phyloP scores from a whole-genome alignment of 2,888 invertebrate genomes.

The Capitulum mitella region DNA sequence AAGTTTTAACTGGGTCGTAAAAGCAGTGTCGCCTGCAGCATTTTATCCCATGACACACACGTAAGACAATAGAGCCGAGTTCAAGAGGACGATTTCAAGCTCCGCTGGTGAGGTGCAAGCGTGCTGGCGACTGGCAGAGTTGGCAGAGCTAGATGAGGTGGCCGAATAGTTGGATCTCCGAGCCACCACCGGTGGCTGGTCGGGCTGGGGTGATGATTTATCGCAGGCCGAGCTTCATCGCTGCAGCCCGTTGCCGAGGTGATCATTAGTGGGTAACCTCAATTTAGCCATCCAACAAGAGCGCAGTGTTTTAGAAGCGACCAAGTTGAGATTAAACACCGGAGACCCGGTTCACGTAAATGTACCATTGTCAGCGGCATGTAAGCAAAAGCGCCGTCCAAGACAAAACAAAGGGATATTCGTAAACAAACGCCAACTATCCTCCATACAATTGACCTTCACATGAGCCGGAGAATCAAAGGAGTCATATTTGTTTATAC shows the following conservation, averaged over 20 bases:
- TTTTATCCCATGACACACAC: neutral
- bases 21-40: neutral
- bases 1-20: neutral
- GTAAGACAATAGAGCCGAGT: neutral
- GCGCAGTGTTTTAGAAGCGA: neutral
- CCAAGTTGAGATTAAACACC: neutral
- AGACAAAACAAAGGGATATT: neutral
- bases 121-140: too few species aligned
- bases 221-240: neutral
- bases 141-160: neutral
- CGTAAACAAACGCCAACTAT: neutral
- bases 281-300: neutral
- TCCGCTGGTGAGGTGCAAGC: too few species aligned
- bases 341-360: neutral
- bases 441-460: neutral
- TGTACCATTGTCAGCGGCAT: neutral
- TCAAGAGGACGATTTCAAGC: too few species aligned
- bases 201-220: neutral
- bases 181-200: too few species aligned
- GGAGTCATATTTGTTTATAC: conserved; percentile 9
- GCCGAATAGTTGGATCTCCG: too few species aligned
- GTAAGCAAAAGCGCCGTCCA: neutral
- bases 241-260: neutral
- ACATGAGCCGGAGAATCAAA: neutral
- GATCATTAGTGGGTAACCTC: neutral